A percentile compares a stretch with the other conserved stretches of the same genome.
Evolutionary conservation across 2,113 vertebrate genomes (phyloP).

Genomic region (Pterocles burchelli): DNA sequence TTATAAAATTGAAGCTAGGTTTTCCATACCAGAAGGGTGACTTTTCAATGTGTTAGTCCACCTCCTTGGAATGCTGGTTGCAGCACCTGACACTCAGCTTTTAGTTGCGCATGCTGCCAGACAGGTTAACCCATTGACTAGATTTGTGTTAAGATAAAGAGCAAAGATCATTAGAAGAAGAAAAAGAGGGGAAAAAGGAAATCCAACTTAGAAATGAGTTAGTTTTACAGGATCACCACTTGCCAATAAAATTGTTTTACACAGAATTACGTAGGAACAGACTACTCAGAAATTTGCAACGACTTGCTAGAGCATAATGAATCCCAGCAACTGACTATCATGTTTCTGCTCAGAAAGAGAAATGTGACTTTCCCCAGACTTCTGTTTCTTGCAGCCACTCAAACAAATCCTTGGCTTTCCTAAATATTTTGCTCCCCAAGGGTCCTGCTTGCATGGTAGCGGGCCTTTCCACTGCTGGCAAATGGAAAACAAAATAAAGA

Average conservation of each 20-base stretch:
- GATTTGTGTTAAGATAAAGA: not conserved
- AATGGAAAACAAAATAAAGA: not conserved
- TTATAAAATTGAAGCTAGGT: not conserved
- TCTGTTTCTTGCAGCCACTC: conserved; percentile 7
- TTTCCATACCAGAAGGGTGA: not conserved
- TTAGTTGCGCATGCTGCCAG: not conserved
- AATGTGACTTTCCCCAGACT: conserved; percentile 17
- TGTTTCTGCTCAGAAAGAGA: conserved; percentile 42
- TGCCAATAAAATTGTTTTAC: not conserved
- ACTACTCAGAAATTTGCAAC: conserved; percentile 25
- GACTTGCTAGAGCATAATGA: conserved; percentile 18
- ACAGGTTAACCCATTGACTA: not conserved
- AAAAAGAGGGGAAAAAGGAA: not conserved
- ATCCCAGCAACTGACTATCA: conserved; percentile 2
- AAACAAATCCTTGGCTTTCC: not conserved
- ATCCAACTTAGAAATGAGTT: conserved; percentile 14
- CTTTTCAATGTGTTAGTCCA: not conserved
- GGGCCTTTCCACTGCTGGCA: not conserved
- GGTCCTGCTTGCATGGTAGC: not conserved
- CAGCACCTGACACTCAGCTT: not conserved
- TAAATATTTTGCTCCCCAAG: not conserved
- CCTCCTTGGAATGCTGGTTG: not conserved
- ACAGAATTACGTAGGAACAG: conserved; percentile 9
- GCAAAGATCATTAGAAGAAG: not conserved
- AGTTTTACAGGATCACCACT: not conserved